phyloP scores from a whole-genome alignment of 30 jellyfish, hydroid and myxozoan species.

The Aurelia sp. region DNA sequence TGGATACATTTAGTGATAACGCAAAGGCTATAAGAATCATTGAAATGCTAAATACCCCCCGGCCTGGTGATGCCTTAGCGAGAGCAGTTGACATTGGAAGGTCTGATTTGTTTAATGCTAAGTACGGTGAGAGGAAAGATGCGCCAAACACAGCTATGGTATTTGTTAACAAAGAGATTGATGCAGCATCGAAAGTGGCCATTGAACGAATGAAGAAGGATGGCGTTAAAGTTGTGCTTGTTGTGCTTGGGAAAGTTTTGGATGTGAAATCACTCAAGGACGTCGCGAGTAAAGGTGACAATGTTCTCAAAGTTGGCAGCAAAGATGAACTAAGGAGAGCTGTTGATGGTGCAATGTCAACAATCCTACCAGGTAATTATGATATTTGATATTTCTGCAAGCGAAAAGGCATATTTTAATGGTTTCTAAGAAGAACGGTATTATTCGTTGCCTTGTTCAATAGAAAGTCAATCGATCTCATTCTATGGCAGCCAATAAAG shows the following conservation, averaged over 20 bases:
- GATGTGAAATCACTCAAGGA: background rate
- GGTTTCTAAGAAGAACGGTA: too few relatives aligned
- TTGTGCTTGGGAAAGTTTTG: conserved; percentile 1
- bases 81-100: conserved; percentile 48
- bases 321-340: background rate
- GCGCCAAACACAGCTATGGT: conserved; percentile 64
- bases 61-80: conserved; percentile 22
- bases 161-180: conserved; percentile 34
- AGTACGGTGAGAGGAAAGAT: conserved; percentile 54
- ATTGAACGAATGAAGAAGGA: background rate
- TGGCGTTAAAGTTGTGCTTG: conserved; percentile 46
- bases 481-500: too few relatives aligned
- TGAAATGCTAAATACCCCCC: background rate
- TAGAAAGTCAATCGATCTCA: too few relatives aligned
- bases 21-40: background rate
- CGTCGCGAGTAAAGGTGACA: conserved; percentile 5
- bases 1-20: background rate
- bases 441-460: too few relatives aligned
- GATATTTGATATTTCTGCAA: too few relatives aligned
- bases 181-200: background rate
- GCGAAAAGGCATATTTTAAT: too few relatives aligned
- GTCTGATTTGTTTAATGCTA: conserved; percentile 7
- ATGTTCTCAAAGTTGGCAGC: background rate
- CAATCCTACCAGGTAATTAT: background rate
- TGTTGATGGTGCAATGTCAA: background rate